These are phyloP conservation scores for Neotoma lepida DNA, from an alignment of 2,113 vertebrate species.

Conservation along the genomic window DNA sequence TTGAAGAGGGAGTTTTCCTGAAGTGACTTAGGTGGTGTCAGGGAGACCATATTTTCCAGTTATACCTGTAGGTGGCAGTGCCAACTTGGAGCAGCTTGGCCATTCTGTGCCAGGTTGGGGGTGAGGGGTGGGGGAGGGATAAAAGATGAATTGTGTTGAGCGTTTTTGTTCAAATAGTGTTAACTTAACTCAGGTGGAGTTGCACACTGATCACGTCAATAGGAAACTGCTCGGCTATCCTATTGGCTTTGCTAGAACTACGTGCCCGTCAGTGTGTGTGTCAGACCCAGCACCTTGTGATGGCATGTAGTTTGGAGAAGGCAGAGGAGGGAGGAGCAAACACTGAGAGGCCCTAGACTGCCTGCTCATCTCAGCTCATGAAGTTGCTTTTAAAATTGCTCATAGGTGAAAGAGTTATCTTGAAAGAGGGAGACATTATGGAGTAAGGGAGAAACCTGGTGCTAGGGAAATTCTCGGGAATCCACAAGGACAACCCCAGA, in stretches of 20 bases:
- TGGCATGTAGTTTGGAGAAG: background rate
- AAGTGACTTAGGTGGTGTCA: background rate
- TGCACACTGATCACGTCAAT: background rate
- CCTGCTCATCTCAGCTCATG: background rate
- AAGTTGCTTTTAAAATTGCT: background rate
- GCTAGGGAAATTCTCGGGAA: too few species aligned
- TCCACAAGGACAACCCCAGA: too few species aligned
- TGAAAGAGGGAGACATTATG: too few species aligned
- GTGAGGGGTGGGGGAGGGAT: too few species aligned
- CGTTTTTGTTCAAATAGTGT: background rate
- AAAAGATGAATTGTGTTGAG: background rate
- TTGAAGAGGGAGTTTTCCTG: background rate
- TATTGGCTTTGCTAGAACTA: background rate
- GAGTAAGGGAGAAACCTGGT: too few species aligned
- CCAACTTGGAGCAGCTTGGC: slow-evolving; percentile 6
- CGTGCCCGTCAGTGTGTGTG: background rate
- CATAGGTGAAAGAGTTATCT: too few species aligned
- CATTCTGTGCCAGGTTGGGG: background rate
- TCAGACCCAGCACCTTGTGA: background rate
- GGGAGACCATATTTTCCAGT: background rate
- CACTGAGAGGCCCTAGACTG: background rate
- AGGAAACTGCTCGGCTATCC: background rate
- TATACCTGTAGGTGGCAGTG: background rate
- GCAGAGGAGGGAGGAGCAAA: background rate
- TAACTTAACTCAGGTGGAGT: background rate